Conservation (phyloP, 2,113 vertebrate species). For the Oceanodroma tethys region DNA sequence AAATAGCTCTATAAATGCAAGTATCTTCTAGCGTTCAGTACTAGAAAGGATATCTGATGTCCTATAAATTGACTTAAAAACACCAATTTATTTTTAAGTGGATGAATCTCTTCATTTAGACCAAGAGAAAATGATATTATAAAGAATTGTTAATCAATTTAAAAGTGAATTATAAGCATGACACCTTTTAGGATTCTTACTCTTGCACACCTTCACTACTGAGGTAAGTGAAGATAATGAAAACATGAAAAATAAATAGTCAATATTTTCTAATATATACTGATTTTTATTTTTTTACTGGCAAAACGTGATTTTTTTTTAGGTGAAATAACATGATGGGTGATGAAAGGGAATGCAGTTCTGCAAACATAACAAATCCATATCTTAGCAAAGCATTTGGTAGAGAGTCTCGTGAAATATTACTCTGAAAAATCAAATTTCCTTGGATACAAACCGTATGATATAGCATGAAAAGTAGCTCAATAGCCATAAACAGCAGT, state of each 20-base stretch:
- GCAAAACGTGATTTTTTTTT: neutral
- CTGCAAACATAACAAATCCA: neutral
- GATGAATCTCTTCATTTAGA: neutral
- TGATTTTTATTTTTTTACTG: neutral
- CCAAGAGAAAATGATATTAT: neutral
- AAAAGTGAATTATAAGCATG: neutral
- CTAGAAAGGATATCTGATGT: neutral
- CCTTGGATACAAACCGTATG: slow-evolving; percentile 14
- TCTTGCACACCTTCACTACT: neutral
- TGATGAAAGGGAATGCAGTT: neutral
- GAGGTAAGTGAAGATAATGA: neutral
- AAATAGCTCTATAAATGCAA: neutral
- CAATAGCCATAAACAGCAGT: slow-evolving; percentile 55
- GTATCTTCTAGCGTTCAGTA: neutral
- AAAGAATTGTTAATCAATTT: neutral
- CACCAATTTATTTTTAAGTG: neutral
- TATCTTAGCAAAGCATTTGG: neutral
- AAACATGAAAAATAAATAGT: neutral
- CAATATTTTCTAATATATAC: neutral
- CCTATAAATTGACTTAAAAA: neutral
- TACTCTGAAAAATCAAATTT: slow-evolving; percentile 64
- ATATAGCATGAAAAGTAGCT: slow-evolving; percentile 52
- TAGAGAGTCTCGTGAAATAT: neutral
- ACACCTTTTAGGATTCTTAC: neutral
- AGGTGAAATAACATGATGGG: neutral